Percentiles rank a stretch among this genome's conserved stretches.
phyloP scores from a whole-genome alignment of 2,888 invertebrate species.

The Sinhomidia bicolor region DNA sequence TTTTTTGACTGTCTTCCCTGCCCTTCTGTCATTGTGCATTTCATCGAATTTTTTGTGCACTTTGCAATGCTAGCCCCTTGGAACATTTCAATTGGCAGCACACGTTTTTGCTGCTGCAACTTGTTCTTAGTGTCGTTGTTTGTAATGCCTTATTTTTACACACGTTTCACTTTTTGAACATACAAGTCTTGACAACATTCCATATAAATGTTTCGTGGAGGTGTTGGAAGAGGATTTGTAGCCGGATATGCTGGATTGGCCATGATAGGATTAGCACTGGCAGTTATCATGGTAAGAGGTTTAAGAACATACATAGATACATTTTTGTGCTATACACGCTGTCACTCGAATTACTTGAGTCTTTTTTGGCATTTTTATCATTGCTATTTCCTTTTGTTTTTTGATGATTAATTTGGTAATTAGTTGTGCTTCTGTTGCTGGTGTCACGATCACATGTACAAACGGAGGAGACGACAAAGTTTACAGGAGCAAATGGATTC shows the following conservation, averaged over 20 bases:
- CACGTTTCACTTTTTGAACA: background rate
- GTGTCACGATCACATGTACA: slow-evolving; percentile 70
- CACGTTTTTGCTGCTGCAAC: slow-evolving; percentile 36
- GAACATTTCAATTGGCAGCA: slow-evolving; percentile 18
- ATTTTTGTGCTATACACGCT: no score
- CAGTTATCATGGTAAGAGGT: slow-evolving; percentile 65
- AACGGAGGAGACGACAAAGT: slow-evolving; percentile 68
- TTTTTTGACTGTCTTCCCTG: background rate
- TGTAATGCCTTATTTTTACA: slow-evolving; percentile 30
- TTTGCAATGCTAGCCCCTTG: slow-evolving; percentile 11
- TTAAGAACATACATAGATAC: no score
- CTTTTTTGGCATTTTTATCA: background rate
- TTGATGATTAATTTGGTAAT: background rate
- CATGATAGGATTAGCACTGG: slow-evolving; percentile 69
- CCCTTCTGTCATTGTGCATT: background rate
- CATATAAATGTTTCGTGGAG: slow-evolving; percentile 69
- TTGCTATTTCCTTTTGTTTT: background rate
- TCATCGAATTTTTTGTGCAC: background rate
- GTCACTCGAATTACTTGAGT: no score
- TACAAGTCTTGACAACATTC: background rate
- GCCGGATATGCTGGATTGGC: slow-evolving; percentile 74
- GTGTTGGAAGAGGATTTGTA: slow-evolving; percentile 75
- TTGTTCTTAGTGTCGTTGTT: slow-evolving; percentile 36
- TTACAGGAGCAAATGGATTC: slow-evolving; percentile 71
- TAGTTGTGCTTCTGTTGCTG: slow-evolving; percentile 74